Conservation (phyloP, 2,113 vertebrate species). For the Peromyscus polionotus region DNA sequence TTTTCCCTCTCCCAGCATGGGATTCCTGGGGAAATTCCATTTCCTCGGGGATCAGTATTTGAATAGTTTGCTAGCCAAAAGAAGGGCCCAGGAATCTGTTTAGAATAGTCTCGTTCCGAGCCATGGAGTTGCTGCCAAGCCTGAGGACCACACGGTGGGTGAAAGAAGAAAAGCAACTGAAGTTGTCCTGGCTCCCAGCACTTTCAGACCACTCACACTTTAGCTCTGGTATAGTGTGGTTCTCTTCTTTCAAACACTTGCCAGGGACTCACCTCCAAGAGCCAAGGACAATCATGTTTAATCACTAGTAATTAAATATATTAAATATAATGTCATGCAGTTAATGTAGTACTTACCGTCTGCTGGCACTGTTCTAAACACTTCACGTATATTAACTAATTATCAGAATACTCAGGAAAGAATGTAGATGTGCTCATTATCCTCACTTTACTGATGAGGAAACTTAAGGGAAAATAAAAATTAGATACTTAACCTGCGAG, state of each 20-base stretch:
- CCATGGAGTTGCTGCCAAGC: not conserved
- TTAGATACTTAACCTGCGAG: slow-evolving; percentile 45
- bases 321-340: slow-evolving; percentile 39
- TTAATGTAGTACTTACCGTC: slow-evolving; percentile 40
- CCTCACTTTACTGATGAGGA: slow-evolving; percentile 40
- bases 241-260: slow-evolving; percentile 38
- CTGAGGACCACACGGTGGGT: too few relatives aligned
- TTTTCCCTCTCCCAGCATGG: not conserved
- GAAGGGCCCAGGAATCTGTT: not conserved
- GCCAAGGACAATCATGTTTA: slow-evolving; percentile 57
- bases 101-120: not conserved
- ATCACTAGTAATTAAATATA: slow-evolving; percentile 24
- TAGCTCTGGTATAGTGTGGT: slow-evolving; percentile 6
- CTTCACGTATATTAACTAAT: slow-evolving; percentile 46
- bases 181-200: not conserved
- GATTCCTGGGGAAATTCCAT: not conserved
- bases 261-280: not conserved
- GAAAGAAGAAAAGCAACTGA: not conserved
- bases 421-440: slow-evolving; percentile 33
- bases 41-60: not conserved
- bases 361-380: slow-evolving; percentile 60
- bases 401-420: slow-evolving; percentile 16
- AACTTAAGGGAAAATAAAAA: slow-evolving; percentile 31
- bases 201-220: not conserved
- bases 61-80: not conserved